phyloP scores from a whole-genome alignment of 1,140 invertebrate species.

The Calosoma granatense region DNA sequence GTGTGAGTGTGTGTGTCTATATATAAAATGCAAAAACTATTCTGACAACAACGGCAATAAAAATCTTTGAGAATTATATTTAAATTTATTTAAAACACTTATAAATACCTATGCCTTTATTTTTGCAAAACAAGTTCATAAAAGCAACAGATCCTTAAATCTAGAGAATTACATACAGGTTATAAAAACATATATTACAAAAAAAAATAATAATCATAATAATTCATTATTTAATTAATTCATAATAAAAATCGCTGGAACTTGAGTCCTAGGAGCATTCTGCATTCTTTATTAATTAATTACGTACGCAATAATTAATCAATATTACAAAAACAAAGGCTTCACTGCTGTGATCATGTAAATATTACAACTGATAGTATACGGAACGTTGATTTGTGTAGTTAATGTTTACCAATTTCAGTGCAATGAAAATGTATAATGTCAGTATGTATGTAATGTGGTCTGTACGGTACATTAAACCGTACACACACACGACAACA shows the following conservation, averaged over 20 bases:
- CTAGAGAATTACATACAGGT: not conserved
- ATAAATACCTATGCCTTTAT: slow-evolving; percentile 9
- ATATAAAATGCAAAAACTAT: too few relatives aligned
- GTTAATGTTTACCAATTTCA: too few relatives aligned
- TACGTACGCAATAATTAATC: not conserved
- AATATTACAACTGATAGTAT: too few relatives aligned
- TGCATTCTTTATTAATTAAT: not conserved
- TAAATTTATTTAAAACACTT: slow-evolving; percentile 4
- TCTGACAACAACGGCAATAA: not conserved
- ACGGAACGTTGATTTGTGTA: too few relatives aligned
- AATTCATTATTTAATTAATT: too few relatives aligned
- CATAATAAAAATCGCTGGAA: not conserved
- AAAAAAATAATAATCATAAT: slow-evolving; percentile 2
- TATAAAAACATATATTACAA: slow-evolving; percentile 3
- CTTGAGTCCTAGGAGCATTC: not conserved
- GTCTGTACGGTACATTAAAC: too few relatives aligned
- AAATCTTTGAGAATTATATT: not conserved
- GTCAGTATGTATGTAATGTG: too few relatives aligned
- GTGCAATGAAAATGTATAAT: too few relatives aligned
- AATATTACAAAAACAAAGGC: slow-evolving; percentile 6
- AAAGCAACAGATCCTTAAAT: slow-evolving; percentile 2
- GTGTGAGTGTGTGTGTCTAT: too few relatives aligned
- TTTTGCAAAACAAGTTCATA: slow-evolving; percentile 3
- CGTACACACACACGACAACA: too few relatives aligned
- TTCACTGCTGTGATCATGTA: too few relatives aligned